Conservation (phyloP, 2,797 vertebrate species). For the Lacerta agilis region DNA sequence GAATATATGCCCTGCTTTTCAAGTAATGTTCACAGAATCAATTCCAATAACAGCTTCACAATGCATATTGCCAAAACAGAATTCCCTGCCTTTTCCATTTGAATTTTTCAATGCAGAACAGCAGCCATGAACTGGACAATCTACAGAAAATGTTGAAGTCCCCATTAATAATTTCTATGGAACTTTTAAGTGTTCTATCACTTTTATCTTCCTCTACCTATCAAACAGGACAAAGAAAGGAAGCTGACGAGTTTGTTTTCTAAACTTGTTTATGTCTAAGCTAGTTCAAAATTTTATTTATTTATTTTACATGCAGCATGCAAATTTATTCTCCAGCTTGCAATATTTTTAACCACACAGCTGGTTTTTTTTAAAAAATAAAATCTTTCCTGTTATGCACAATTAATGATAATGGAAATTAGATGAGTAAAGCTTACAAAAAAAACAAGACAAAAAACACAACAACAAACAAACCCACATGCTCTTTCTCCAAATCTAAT, state of each 20-base stretch:
- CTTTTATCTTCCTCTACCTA: neutral
- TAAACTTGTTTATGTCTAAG: neutral
- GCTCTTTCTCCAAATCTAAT: neutral
- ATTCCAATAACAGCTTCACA: neutral
- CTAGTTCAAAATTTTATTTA: neutral
- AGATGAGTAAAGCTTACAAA: conserved; percentile 29
- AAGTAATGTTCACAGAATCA: neutral
- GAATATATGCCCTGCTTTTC: neutral
- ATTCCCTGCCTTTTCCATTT: neutral
- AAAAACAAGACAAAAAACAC: neutral
- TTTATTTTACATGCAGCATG: neutral
- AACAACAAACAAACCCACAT: neutral
- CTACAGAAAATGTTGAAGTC: conserved; percentile 20
- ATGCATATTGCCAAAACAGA: neutral
- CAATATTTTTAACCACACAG: neutral
- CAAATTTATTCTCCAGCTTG: neutral
- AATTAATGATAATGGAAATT: neutral
- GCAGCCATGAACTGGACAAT: neutral
- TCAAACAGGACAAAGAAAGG: neutral
- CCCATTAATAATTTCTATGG: conserved; percentile 7
- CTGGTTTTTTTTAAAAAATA: neutral
- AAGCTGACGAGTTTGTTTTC: neutral
- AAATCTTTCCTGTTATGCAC: conserved; percentile 16
- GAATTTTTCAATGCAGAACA: neutral
- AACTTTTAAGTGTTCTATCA: neutral